Evolutionary conservation across 2,888 invertebrate species (phyloP).

Genomic region (Ommatoiulus sabulosus): DNA sequence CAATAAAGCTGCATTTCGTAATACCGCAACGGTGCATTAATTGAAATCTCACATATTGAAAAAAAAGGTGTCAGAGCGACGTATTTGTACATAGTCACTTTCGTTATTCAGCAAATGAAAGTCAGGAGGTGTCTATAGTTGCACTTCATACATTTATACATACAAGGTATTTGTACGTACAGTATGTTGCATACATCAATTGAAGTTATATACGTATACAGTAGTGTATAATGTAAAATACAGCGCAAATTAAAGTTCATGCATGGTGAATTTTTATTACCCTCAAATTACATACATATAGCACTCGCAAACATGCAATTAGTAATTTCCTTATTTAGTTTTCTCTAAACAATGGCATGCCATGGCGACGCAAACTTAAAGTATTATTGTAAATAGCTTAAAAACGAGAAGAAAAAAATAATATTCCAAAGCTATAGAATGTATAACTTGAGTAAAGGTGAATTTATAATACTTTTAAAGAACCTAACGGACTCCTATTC

Average conservation of each 20-base stretch:
- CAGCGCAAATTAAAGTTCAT: not conserved
- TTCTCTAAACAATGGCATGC: not conserved
- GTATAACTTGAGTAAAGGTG: not conserved
- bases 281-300: not conserved
- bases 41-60: too few relatives aligned
- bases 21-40: too few relatives aligned
- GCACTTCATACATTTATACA: too few relatives aligned
- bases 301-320: not conserved
- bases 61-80: too few relatives aligned
- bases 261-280: not conserved
- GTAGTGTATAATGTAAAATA: not conserved
- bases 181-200: not conserved
- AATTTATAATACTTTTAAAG: not conserved
- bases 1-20: too few relatives aligned
- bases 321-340: not conserved
- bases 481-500: conserved; percentile 9
- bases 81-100: too few relatives aligned
- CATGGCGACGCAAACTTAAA: not conserved
- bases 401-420: not conserved
- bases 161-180: too few relatives aligned
- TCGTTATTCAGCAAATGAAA: not conserved
- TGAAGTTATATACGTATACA: not conserved
- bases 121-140: not conserved
- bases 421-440: not conserved
- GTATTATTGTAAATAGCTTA: not conserved